These are phyloP conservation scores for Agrilus biguttatus DNA, from an alignment of 2,888 invertebrate genomes.

Conservation along the genomic window DNA sequence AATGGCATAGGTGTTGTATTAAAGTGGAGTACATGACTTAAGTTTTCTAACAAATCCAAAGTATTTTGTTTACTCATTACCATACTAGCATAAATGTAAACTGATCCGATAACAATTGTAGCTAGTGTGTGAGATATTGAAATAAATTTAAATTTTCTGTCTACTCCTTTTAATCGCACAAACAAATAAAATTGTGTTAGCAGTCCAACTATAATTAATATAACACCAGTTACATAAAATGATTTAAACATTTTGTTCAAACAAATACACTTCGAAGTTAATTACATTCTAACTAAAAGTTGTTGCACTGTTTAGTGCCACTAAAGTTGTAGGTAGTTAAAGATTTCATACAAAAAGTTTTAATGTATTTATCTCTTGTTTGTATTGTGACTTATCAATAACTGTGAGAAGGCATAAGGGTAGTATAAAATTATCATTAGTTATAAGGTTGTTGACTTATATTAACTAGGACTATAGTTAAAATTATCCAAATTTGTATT, in stretches of 20 bases:
- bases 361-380: too few relatives aligned
- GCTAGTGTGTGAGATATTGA: conserved; percentile 20
- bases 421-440: too few relatives aligned
- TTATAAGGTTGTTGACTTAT: too few relatives aligned
- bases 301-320: neutral
- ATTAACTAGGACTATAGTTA: too few relatives aligned
- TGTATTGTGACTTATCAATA: too few relatives aligned
- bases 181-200: conserved; percentile 17
- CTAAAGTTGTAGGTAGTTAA: too few relatives aligned
- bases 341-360: too few relatives aligned
- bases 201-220: conserved; percentile 17
- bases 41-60: neutral
- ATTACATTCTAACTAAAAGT: neutral
- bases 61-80: conserved; percentile 1
- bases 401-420: too few relatives aligned
- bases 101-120: conserved; percentile 22
- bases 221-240: conserved; percentile 19
- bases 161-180: conserved; percentile 14
- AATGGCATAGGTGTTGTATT: too few relatives aligned
- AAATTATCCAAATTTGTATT: too few relatives aligned
- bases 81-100: conserved; percentile 18
- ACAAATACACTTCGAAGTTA: conserved; percentile 2
- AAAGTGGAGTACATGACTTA: neutral
- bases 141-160: conserved; percentile 12
- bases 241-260: conserved; percentile 20